Percentiles rank a stretch among this genome's conserved stretches.
These are phyloP conservation scores for Seriola quinqueradiata DNA, from an alignment of 2,113 vertebrate species.

Conservation along the genomic window DNA sequence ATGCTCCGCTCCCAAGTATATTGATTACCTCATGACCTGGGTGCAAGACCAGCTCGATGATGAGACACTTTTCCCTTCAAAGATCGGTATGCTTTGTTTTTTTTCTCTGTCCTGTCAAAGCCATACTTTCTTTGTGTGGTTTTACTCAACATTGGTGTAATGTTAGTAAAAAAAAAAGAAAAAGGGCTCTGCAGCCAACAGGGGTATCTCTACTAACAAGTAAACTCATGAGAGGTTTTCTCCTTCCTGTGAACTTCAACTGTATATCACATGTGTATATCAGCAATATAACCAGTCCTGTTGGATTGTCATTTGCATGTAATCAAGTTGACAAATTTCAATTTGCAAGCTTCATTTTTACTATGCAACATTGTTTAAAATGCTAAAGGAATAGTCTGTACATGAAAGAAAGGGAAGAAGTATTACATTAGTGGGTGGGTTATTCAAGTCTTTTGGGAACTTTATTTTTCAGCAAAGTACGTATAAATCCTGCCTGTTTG, in stretches of 20 bases:
- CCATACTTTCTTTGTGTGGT: not conserved
- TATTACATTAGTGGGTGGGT: too few species aligned
- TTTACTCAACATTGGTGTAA: not conserved
- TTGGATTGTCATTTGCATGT: not conserved
- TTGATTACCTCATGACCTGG: constrained; percentile 98
- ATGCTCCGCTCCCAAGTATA: constrained; percentile 96
- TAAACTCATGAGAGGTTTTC: too few species aligned
- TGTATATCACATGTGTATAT: not conserved
- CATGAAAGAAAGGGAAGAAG: too few species aligned
- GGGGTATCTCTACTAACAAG: too few species aligned
- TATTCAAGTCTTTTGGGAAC: too few species aligned
- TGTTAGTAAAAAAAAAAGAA: too few species aligned
- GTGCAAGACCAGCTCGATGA: constrained; percentile 98
- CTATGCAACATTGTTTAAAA: not conserved
- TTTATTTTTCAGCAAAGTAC: not conserved
- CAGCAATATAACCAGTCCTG: not conserved
- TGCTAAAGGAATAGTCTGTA: not conserved
- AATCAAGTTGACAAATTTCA: not conserved
- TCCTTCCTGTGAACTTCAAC: not conserved
- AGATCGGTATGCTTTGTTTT: constrained; percentile 87
- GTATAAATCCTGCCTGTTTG: not conserved
- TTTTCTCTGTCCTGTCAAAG: not conserved
- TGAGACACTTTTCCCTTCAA: constrained; percentile 95
- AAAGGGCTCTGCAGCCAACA: too few species aligned
- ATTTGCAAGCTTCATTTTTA: not conserved